These are phyloP conservation scores for Syngnathus scovelli DNA, from an alignment of 2,113 vertebrate species.

Conservation along the genomic window DNA sequence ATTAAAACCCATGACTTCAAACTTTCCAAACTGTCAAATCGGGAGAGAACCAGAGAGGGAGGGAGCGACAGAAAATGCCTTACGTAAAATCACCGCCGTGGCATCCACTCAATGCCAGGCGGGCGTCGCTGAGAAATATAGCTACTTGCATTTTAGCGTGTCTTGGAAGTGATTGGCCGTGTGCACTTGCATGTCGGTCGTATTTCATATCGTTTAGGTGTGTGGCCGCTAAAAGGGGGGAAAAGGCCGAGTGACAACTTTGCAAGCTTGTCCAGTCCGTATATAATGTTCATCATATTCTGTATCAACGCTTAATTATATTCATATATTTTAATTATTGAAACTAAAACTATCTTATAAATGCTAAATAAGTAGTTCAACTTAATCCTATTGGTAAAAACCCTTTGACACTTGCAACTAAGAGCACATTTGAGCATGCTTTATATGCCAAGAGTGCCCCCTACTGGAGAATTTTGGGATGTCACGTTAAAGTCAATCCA, in stretches of 20 bases:
- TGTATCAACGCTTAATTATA: neutral
- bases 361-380: neutral
- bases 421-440: conserved; percentile 3
- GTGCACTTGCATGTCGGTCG: too few relatives aligned
- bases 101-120: conserved; percentile 31
- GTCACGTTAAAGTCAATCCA: conserved; percentile 1
- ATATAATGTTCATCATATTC: neutral
- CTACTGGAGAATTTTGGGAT: conserved; percentile 49
- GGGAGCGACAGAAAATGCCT: conserved; percentile 25
- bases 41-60: conserved; percentile 15
- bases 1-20: conserved; percentile 70
- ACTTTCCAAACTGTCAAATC: conserved; percentile 68
- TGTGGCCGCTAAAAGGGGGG: too few relatives aligned
- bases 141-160: conserved; percentile 14
- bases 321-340: neutral
- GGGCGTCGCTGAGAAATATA: conserved; percentile 32
- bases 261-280: neutral
- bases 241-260: conserved; percentile 5
- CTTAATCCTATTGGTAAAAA: conserved; percentile 8
- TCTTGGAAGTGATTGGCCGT: conserved; percentile 17
- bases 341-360: neutral
- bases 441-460: conserved; percentile 64
- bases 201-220: too few relatives aligned
- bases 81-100: conserved; percentile 34
- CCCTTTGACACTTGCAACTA: conserved; percentile 5